Percentiles rank a stretch among this genome's conserved stretches.
These are phyloP conservation scores for Corynorhinus townsendii DNA, from an alignment of 2,113 vertebrate genomes.

Conservation along the genomic window DNA sequence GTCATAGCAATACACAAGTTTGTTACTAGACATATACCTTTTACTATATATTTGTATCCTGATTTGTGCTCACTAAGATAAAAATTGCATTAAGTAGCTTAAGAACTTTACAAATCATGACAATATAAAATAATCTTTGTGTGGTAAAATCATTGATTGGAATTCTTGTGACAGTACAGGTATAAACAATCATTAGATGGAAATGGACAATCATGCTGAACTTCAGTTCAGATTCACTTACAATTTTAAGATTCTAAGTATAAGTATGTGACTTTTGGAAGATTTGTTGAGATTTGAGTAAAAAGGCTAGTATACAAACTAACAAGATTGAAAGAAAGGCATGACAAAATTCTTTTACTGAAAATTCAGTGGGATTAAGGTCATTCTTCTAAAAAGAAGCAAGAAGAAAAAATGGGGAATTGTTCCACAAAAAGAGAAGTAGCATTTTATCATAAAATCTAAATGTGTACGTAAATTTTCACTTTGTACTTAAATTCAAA, in stretches of 20 bases:
- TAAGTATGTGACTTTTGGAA: background rate
- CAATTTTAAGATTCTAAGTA: background rate
- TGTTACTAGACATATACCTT: background rate
- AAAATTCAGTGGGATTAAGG: background rate
- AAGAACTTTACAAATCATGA: background rate
- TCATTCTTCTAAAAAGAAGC: constrained; percentile 28
- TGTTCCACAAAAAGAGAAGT: constrained; percentile 18
- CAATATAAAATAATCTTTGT: background rate
- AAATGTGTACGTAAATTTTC: constrained; percentile 23
- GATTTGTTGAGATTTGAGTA: background rate
- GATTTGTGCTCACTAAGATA: background rate
- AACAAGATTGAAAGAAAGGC: background rate
- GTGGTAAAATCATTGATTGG: constrained; percentile 17
- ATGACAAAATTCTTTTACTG: background rate
- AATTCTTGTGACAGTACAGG: constrained; percentile 21
- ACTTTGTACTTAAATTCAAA: constrained; percentile 17
- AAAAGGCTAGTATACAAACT: background rate
- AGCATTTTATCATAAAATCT: constrained; percentile 28
- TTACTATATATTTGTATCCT: background rate
- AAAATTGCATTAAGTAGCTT: background rate
- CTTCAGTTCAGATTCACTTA: background rate
- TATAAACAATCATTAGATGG: constrained; percentile 1
- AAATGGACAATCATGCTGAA: constrained; percentile 11
- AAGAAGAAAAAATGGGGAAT: background rate
- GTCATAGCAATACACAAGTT: background rate